phyloP scores from a whole-genome alignment of 2,888 invertebrate species.

The Crematogaster levior region DNA sequence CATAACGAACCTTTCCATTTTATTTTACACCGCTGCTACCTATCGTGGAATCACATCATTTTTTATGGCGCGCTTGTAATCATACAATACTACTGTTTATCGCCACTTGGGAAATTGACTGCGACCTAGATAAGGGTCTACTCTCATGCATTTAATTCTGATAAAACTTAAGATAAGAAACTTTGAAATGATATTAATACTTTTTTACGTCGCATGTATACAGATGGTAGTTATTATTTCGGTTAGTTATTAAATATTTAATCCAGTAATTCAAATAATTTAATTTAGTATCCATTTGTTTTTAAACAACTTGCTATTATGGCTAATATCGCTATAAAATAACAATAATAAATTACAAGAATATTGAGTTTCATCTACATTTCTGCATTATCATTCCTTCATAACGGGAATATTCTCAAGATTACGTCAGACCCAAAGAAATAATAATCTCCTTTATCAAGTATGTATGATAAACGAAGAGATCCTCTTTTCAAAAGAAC shows the following conservation, averaged over 20 bases:
- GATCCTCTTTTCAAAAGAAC: neutral
- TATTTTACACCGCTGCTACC: neutral
- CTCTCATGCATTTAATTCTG: neutral
- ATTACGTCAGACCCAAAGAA: neutral
- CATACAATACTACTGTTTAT: neutral
- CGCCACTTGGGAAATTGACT: neutral
- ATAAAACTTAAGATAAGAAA: neutral
- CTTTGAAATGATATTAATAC: neutral
- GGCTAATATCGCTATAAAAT: neutral
- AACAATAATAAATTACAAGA: neutral
- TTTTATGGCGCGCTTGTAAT: conserved; percentile 4
- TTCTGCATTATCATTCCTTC: neutral
- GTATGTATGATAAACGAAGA: neutral
- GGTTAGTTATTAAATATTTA: neutral
- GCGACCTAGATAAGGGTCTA: conserved; percentile 5
- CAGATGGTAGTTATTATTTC: neutral
- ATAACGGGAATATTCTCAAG: neutral
- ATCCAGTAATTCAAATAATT: neutral
- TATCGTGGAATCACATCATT: neutral
- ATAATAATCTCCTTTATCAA: conserved; percentile 4
- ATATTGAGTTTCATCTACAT: neutral
- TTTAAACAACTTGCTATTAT: neutral
- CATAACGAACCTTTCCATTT: neutral
- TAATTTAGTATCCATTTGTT: neutral
- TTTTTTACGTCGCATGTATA: neutral